Base-by-base conservation (phyloP, 2,797 vertebrate species). In the Brotula barbata region DNA sequence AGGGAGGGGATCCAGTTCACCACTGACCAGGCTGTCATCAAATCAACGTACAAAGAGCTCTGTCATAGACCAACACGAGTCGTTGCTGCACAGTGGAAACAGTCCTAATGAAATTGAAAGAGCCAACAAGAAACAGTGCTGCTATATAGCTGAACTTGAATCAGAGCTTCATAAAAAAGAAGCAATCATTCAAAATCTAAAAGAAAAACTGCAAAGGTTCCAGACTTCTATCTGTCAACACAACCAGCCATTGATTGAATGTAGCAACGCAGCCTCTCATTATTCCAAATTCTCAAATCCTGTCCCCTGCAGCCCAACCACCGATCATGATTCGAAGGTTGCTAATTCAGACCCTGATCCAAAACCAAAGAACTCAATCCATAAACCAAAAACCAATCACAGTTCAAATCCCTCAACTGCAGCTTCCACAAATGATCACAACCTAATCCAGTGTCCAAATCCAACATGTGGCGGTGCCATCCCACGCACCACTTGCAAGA, bases 1-100 rank as follows among this genome's bases (percentile, higher is more conserved):
- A 58, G 21, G 2, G 1, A 3, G 1, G 3, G 14, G 0, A 2
- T 1, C 8, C 0, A 54, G 23, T 0, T 0, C 0, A 0, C 1
- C 0, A 0, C 0, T 45, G 21, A 7, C 1, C 7, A 36, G 56
- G 6, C 11, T 36, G 6, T 2, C 11, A 0, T 65, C 57, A 1
- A 11, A 22, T 16, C 4, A 39, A 10, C 20, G 51, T 1, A 1
- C 17, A 0, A 3, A 16, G 6, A 28, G 0, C 0, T 1, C 0
- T 2, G 5, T 12, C 0, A n/a, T n/a, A 37, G 12, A 12, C 13
- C 49, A 50, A 14, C 11, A 1, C 4, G 2, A 16, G 0, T 0
- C 2, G 1, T 2, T 58, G 1, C n/a, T 51, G 1, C 1, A 1
- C 5, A 14, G 2, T 1, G 1, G 0, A 2, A 40, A 43, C 2